phyloP scores from a whole-genome alignment of 2,888 invertebrate genomes.

The Rhogogaster chlorosoma region DNA sequence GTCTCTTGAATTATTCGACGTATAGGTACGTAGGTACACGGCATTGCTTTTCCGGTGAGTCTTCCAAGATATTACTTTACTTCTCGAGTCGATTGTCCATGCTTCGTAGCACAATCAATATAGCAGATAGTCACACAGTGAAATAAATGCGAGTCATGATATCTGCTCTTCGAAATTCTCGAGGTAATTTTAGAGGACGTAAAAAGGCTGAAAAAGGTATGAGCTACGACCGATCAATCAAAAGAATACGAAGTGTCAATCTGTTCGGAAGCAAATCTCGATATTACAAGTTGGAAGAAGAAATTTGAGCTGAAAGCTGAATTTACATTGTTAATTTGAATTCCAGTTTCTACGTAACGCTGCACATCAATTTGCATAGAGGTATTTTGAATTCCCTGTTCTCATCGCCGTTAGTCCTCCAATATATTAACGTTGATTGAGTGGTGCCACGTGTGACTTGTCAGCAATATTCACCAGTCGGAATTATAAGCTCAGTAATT shows the following conservation, averaged over 20 bases:
- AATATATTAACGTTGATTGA: conserved; percentile 11
- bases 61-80: background rate
- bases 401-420: conserved; percentile 7
- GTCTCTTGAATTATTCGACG: background rate
- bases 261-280: background rate
- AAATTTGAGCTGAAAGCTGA: background rate
- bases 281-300: background rate
- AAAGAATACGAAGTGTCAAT: background rate
- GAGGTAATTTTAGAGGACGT: background rate
- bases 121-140: background rate
- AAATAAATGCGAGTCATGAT: background rate
- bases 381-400: background rate
- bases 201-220: background rate
- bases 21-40: background rate
- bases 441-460: background rate
- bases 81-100: background rate
- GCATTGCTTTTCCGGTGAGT: background rate
- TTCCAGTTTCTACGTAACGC: background rate
- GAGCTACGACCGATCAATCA: background rate
- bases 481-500: conserved; percentile 9
- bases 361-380: background rate
- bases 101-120: background rate
- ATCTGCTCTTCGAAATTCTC: background rate
- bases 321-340: background rate
- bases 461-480: background rate